Base-by-base conservation (phyloP, 2,113 vertebrate genomes). In the Otocyon megalotis region DNA sequence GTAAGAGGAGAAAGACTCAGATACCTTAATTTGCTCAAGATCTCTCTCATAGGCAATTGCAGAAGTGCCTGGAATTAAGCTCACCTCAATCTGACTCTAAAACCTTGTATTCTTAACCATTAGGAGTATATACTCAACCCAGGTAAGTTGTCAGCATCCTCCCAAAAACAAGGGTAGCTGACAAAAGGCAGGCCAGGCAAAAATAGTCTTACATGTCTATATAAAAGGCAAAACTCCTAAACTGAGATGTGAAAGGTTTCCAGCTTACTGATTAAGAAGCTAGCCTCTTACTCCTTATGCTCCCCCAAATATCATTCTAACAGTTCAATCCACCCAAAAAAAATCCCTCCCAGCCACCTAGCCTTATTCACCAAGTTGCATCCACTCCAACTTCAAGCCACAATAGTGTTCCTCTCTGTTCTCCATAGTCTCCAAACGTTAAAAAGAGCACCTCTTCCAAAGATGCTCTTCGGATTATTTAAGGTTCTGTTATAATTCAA, bases 211-310 rank as follows among this genome's bases (percentile, higher is more conserved):
- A 60, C 2, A 11, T 11, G 8, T 54, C 28, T 76, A 62, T 12
- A 72, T 63, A 30, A 69, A 74, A 74, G 48, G 65, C 77, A 60
- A 88, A 95, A 96, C 60, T 85, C 77, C 67, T 94, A 28, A 48
- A 62, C 8, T 50, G 28, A 14, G 26, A 76, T 90, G 56, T 79
- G 20, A 85, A 92, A 93, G 28, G 26, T 65, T 96, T 76, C 58
- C 14, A 83, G 26, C 14, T 88, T 37, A 80, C 0, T 76, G n/a
- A 43, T 74, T 35, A 80, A 81, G 60, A 28, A 74, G 26, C 74
- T 63, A 94, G 20, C 8, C 54, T 77, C 53, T 80, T 37, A 19
- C 30, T 80, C 2, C 32, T 50, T 28, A 43, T 13, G 26, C 24
- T 32, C 5, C 32, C 37, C 30, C n/a, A n/a, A 2, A 0, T 35